phyloP scores from a whole-genome alignment of 1,140 invertebrate genomes.

The Pteromalus puparum region DNA sequence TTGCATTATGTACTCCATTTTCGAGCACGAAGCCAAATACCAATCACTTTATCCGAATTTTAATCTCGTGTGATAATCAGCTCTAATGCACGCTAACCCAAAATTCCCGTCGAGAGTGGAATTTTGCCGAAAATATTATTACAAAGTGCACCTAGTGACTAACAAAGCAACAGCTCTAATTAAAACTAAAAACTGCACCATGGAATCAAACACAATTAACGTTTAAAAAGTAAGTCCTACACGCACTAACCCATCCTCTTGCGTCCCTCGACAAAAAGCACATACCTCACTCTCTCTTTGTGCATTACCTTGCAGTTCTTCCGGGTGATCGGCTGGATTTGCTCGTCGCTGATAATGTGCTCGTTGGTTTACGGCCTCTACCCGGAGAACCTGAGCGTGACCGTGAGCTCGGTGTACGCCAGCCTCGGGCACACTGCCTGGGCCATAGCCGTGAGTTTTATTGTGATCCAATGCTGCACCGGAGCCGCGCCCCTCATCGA shows the following conservation, averaged over 20 bases:
- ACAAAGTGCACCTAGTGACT: too few relatives aligned
- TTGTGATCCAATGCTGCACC: conserved; percentile 86
- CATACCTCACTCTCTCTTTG: too few relatives aligned
- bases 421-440: conserved; percentile 82
- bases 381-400: conserved; percentile 80
- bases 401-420: conserved; percentile 78
- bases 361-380: conserved; percentile 87
- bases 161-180: too few relatives aligned
- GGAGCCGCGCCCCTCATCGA: conserved; percentile 85
- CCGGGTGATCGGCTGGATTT: conserved; percentile 77
- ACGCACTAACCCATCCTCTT: too few relatives aligned
- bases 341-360: conserved; percentile 77
- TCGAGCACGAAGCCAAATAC: not conserved
- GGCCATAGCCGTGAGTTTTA: conserved; percentile 86
- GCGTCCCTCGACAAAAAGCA: too few relatives aligned
- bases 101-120: not conserved
- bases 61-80: too few relatives aligned
- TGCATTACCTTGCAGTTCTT: conserved; percentile 32
- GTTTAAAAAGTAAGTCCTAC: too few relatives aligned
- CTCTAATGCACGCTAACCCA: too few relatives aligned
- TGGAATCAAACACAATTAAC: too few relatives aligned
- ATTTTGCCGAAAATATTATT: too few relatives aligned
- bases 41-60: not conserved
- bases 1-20: not conserved
- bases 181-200: too few relatives aligned